Conservation (phyloP, 2,888 invertebrate genomes). For the Physocephala rufipes region DNA sequence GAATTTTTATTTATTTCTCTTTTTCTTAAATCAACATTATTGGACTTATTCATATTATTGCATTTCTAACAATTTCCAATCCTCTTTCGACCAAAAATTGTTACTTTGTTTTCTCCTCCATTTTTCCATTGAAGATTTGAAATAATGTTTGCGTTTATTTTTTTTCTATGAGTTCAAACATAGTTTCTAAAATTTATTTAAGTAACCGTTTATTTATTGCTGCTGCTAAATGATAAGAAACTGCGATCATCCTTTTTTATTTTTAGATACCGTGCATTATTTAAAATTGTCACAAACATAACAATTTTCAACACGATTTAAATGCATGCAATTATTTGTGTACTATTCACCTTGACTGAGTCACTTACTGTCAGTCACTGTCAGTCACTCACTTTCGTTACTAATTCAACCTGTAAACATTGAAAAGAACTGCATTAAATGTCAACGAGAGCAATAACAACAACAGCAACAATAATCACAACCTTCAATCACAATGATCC, state of each 20-base stretch:
- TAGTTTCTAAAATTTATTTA: background rate
- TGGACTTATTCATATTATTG: background rate
- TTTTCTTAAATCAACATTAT: background rate
- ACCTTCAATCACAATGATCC: background rate
- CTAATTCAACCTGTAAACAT: slow-evolving; percentile 2
- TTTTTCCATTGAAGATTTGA: slow-evolving; percentile 46
- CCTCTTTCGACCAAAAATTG: background rate
- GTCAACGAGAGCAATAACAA: slow-evolving; percentile 2
- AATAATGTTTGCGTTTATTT: slow-evolving; percentile 8
- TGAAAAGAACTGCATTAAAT: slow-evolving; percentile 18
- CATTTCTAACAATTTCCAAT: background rate
- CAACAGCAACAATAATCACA: slow-evolving; percentile 13
- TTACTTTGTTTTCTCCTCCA: slow-evolving; percentile 2
- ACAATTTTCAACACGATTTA: too few species aligned
- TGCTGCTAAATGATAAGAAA: background rate
- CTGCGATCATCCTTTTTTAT: background rate
- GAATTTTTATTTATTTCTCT: slow-evolving; percentile 18
- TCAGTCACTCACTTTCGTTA: too few species aligned
- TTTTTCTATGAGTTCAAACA: background rate
- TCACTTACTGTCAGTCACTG: background rate
- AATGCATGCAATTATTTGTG: too few species aligned
- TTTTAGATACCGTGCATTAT: too few species aligned
- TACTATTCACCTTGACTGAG: background rate
- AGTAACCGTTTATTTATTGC: slow-evolving; percentile 21
- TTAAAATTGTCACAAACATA: too few species aligned